Base-by-base conservation (phyloP, 1,140 invertebrate genomes). In the Listronotus bonariensis region DNA sequence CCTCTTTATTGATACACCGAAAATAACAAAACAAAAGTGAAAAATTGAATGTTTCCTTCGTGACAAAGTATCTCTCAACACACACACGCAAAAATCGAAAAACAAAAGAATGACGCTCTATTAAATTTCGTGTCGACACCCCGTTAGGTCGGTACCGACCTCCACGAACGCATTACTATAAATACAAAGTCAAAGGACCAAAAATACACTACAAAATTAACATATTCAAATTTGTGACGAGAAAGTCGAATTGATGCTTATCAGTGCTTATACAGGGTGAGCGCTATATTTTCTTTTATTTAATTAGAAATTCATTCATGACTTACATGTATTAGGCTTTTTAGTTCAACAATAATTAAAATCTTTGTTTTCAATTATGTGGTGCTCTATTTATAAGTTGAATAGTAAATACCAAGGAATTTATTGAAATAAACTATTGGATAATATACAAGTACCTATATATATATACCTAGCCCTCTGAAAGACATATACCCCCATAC, bases 121-220 rank as follows among this genome's bases (percentile, higher is more conserved):
- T 59, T 59, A 59, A 46, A 49, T 46, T 59, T 59, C 56, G 56
- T 59, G 56, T 59, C 56, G 56, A 59, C 56, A 59, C 58, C 32
- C 58, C 58, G 49, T 60, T 60, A 38, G 32, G 36, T 31, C 9
- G 57, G 65, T 46, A 60, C 58, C 31, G 58, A 51, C 42, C 58
- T 43, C 42, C 58, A 32, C 58, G 32, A 46, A 60, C 32, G 34
- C 58, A 60, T 60, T 60, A 60, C 58, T 49, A 60, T 60, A 60
- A 60, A 60, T 60, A 31, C 34, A 34, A 42, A 42, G 26, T 54
- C 46, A 58, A 58, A 42, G 41, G 53, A 45, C 56, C 56, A 52
- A 60, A 60, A 60, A 49, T 60, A 49, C 45, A 51, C 42, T 7
- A 31, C 55, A 15, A 34, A 60, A 54, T 40, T 59, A 54, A 41